A percentile compares a stretch with the other conserved stretches of the same genome.
phyloP scores from a whole-genome alignment of 2,888 invertebrate species.

The Panopea generosa region DNA sequence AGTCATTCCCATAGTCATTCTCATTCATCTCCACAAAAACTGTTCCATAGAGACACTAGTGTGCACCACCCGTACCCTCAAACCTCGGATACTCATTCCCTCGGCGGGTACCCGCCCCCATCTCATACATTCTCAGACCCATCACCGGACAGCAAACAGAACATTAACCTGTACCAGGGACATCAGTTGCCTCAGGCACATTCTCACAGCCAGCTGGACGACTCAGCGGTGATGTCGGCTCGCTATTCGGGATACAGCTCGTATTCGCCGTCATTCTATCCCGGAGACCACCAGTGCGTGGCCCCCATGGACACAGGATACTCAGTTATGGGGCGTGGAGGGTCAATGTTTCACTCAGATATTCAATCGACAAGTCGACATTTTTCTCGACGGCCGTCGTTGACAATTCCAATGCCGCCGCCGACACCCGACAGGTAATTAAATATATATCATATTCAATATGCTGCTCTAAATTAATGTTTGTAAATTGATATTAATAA shows the following conservation, averaged over 20 bases:
- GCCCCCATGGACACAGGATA: conserved; percentile 61
- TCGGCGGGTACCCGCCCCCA: conserved; percentile 15
- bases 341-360: conserved; percentile 68
- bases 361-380: conserved; percentile 68
- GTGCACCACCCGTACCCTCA: conserved; percentile 31
- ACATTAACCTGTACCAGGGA: conserved; percentile 37
- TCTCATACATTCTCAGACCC: conserved; percentile 38
- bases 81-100: conserved; percentile 31
- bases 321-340: conserved; percentile 51
- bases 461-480: no score
- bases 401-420: conserved; percentile 77
- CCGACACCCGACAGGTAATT: conserved; percentile 76
- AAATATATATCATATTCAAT: no score
- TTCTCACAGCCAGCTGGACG: conserved; percentile 27
- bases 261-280: conserved; percentile 45
- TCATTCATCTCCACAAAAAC: conserved; percentile 40
- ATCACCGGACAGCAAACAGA: conserved; percentile 43
- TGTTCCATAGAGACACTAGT: conserved; percentile 43
- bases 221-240: conserved; percentile 25
- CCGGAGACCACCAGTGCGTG: conserved; percentile 61
- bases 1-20: no score
- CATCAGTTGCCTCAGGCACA: conserved; percentile 66
- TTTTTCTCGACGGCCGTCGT: conserved; percentile 73
- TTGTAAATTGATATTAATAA: no score
- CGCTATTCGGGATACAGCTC: conserved; percentile 36